phyloP scores from a whole-genome alignment of 2,888 invertebrate species.

The Netelia melanura region DNA sequence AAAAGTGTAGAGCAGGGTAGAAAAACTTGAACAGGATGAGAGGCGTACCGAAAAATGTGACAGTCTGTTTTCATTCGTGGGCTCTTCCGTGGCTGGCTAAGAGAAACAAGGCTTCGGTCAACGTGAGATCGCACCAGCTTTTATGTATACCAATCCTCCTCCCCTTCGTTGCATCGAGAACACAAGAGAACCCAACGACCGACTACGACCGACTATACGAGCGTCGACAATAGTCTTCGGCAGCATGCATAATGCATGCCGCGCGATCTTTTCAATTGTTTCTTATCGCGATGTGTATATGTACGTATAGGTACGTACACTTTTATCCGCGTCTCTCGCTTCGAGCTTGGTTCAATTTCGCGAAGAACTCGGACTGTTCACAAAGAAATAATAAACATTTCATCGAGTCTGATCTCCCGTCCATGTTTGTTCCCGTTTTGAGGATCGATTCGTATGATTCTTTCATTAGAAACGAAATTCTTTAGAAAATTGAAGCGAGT shows the following conservation, averaged over 20 bases:
- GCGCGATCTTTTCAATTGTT: slow-evolving; percentile 39
- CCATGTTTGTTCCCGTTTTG: neutral
- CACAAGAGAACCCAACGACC: slow-evolving; percentile 28
- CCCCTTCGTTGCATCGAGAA: neutral
- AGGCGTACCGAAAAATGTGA: slow-evolving; percentile 16
- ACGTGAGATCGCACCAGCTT: slow-evolving; percentile 4
- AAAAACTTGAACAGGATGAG: slow-evolving; percentile 21
- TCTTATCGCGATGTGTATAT: neutral
- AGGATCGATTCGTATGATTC: neutral
- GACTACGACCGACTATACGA: slow-evolving; percentile 34
- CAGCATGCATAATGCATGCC: slow-evolving; percentile 77
- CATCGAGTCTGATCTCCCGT: neutral
- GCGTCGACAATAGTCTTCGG: slow-evolving; percentile 74
- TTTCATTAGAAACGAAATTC: neutral
- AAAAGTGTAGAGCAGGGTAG: slow-evolving; percentile 15
- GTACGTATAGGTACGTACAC: neutral
- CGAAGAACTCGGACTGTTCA: slow-evolving; percentile 18
- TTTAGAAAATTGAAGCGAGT: too few relatives aligned
- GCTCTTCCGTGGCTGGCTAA: slow-evolving; percentile 17
- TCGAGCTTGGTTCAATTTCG: slow-evolving; percentile 49
- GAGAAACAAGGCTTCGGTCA: slow-evolving; percentile 43
- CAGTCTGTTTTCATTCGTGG: slow-evolving; percentile 21
- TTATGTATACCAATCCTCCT: neutral
- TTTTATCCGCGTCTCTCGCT: slow-evolving; percentile 52
- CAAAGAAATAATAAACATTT: slow-evolving; percentile 24